phyloP scores from a whole-genome alignment of 1,140 invertebrate species.

The Heliconius hermathena region DNA sequence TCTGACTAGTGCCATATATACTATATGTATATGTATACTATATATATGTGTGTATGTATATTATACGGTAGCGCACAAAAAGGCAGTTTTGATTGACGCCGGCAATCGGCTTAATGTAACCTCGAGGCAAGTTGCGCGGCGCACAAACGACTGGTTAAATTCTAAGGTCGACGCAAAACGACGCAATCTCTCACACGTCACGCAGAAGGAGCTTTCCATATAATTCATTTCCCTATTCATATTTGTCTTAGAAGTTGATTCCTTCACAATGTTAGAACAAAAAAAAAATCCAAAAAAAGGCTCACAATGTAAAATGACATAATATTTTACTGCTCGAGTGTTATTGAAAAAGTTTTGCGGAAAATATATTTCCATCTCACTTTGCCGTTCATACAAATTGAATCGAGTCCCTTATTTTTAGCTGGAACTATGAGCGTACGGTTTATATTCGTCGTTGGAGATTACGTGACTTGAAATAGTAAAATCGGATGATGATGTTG shows the following conservation, averaged over 20 bases:
- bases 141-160: conserved; percentile 77
- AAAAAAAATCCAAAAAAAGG: conserved; percentile 53
- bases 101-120: conserved; percentile 80
- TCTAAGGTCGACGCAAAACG: conserved; percentile 76
- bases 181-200: conserved; percentile 79
- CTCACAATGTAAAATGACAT: conserved; percentile 56
- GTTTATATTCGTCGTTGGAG: conserved; percentile 75
- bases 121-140: conserved; percentile 73
- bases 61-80: conserved; percentile 64
- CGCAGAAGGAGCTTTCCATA: conserved; percentile 73
- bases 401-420: conserved; percentile 55
- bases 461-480: conserved; percentile 81
- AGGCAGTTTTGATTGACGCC: conserved; percentile 77
- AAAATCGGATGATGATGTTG: conserved; percentile 81
- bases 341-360: conserved; percentile 69
- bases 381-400: conserved; percentile 64
- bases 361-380: conserved; percentile 58
- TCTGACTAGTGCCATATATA: conserved; percentile 45
- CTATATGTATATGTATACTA: conserved; percentile 46
- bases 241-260: conserved; percentile 77
- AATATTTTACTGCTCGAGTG: conserved; percentile 58
- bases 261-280: conserved; percentile 38
- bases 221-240: conserved; percentile 79
- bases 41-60: conserved; percentile 44
- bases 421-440: conserved; percentile 58